These are phyloP conservation scores for Temnothorax longispinosus DNA, from an alignment of 1,140 invertebrate genomes.

Conservation along the genomic window DNA sequence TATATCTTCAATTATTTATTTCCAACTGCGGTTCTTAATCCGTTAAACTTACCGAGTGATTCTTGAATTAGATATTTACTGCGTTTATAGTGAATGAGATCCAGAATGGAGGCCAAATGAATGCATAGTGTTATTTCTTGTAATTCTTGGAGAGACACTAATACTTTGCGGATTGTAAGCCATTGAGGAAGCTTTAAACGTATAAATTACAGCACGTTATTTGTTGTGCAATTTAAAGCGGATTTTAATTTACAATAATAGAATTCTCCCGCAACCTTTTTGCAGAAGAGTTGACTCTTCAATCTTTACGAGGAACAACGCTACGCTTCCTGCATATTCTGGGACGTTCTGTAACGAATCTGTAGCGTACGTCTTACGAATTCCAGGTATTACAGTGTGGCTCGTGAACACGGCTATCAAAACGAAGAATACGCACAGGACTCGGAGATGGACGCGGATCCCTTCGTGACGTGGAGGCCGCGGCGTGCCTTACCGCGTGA, in stretches of 20 bases:
- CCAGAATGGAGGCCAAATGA: background rate
- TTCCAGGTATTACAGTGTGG: slow-evolving; percentile 69
- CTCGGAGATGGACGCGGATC: slow-evolving; percentile 72
- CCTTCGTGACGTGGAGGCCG: slow-evolving; percentile 76
- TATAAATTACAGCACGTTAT: background rate
- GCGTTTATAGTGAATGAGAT: too few species aligned
- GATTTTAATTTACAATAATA: background rate
- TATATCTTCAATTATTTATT: background rate
- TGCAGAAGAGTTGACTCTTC: background rate
- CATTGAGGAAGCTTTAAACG: background rate
- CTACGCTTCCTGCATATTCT: slow-evolving; percentile 20
- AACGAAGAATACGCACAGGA: slow-evolving; percentile 62
- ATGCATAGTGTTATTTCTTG: background rate
- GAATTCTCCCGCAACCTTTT: background rate
- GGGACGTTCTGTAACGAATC: background rate
- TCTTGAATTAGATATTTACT: background rate
- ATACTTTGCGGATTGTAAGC: background rate
- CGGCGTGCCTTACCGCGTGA: slow-evolving; percentile 85
- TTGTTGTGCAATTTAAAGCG: background rate
- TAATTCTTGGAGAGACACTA: background rate
- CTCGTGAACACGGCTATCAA: slow-evolving; percentile 52
- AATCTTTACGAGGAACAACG: background rate
- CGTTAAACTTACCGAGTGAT: background rate
- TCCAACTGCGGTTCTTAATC: background rate
- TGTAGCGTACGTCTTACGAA: background rate